Conservation (phyloP, 2,113 vertebrate species). For the Seriola aureovittata region DNA sequence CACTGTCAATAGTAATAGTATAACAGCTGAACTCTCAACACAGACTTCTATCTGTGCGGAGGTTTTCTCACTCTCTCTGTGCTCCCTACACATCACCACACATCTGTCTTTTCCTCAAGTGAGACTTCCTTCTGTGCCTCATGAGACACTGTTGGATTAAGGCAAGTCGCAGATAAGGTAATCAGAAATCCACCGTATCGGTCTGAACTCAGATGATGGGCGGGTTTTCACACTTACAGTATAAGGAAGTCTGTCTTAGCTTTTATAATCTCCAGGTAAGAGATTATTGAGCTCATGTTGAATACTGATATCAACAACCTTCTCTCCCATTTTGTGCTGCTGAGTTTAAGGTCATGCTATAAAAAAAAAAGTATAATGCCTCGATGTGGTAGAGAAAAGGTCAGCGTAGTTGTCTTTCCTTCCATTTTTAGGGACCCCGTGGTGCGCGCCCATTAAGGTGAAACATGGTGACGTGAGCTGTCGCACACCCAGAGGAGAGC, state of each 20-base stretch:
- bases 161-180: slow-evolving; percentile 64
- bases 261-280: slow-evolving; percentile 67
- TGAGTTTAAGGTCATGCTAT: background rate
- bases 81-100: slow-evolving; percentile 16
- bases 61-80: slow-evolving; percentile 2
- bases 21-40: background rate
- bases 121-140: slow-evolving; percentile 16
- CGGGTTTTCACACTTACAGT: slow-evolving; percentile 47
- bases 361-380: background rate
- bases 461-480: slow-evolving; percentile 95
- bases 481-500: slow-evolving; percentile 89
- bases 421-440: slow-evolving; percentile 87
- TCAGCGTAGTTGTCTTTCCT: slow-evolving; percentile 16
- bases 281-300: background rate
- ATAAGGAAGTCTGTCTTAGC: slow-evolving; percentile 30
- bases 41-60: slow-evolving; percentile 8
- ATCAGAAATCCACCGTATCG: slow-evolving; percentile 70
- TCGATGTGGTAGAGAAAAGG: slow-evolving; percentile 15
- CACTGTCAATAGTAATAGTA: slow-evolving; percentile 6
- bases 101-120: slow-evolving; percentile 22
- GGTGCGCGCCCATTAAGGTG: slow-evolving; percentile 96
- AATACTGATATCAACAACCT: background rate
- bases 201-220: slow-evolving; percentile 70
- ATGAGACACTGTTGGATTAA: slow-evolving; percentile 55
- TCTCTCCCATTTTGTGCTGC: background rate